A percentile compares a stretch with the other conserved stretches of the same genome.
Evolutionary conservation across 2,113 vertebrate genomes (phyloP).

Genomic region (Tachysurus fulvidraco): DNA sequence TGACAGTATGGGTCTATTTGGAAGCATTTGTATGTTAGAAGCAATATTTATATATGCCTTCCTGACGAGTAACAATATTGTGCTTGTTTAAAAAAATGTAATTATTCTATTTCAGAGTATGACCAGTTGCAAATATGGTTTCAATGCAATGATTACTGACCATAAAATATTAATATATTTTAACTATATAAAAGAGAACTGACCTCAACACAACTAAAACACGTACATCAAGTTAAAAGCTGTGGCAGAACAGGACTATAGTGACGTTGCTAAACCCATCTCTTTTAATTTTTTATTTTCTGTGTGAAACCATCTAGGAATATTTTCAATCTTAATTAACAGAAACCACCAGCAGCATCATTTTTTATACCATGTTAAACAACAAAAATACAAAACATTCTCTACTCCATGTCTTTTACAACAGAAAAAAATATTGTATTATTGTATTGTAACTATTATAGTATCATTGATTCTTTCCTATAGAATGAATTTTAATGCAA

Average conservation of each 20-base stretch:
- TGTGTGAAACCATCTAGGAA: background rate
- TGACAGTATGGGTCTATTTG: background rate
- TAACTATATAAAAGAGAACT: background rate
- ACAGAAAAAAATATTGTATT: background rate
- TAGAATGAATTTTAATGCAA: background rate
- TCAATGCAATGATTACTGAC: background rate
- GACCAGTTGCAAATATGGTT: too few relatives aligned
- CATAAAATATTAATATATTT: background rate
- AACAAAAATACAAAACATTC: background rate
- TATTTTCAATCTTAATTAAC: background rate
- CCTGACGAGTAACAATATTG: background rate
- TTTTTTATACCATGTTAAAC: background rate
- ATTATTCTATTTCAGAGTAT: background rate
- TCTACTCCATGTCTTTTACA: background rate
- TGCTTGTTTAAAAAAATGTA: background rate
- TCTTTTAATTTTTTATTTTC: background rate
- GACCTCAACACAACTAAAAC: background rate
- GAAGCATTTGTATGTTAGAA: background rate
- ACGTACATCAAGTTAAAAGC: background rate
- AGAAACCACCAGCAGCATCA: background rate
- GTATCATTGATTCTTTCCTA: background rate
- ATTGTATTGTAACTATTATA: too few relatives aligned
- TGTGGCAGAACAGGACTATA: background rate
- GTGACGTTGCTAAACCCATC: background rate
- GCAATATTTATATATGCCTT: background rate